Evolutionary conservation across 2,888 invertebrate genomes (phyloP), one percentile per base, ranked within the genome.

Genomic region (Malthinus seriepunctatus): DNA sequence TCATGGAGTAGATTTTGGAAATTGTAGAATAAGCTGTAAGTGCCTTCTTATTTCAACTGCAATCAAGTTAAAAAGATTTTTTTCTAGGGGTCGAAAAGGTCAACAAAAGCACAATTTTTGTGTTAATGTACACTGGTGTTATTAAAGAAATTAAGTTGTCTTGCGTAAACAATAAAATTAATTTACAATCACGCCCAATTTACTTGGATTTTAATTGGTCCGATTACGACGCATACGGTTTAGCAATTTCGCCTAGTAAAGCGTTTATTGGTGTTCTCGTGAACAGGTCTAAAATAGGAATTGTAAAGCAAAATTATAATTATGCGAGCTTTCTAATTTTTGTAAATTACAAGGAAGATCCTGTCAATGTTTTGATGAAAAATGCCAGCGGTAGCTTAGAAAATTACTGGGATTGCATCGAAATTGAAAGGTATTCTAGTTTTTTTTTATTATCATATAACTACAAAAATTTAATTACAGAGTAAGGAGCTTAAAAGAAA

Each of bases 361-460:
- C 75, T 1, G 66, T 76, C 12, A 59, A 71, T 34, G 50, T 71
- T 37, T 58, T 78, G 11, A 67, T 73, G 69, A 63, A 70, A 5
- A 74, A 74, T 57, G 46, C 60, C n/a, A 66, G 61, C 11, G 66
- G 65, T 15, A 72, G 66, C 56, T 66, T 78, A 44, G 54, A 55
- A 35, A 65, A 69, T 32, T 69, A 72, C 64, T 76, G 75, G 76
- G 78, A 78, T 60, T 76, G 76, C 60, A 71, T 78, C 15, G 78
- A 78, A 66, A 64, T 71, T 15, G 64, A 76, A 34, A 72, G 77
- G 77, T 76, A 64, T 49, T 8, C 4, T 46, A 35, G 3, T 9
- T 31, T 23, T 1, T 2, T 54, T 39, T 32, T 35, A 37, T 52
- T 11, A 49, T 32, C 12, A 14, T 5, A 51, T 35, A 31, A 14